Percentiles rank a stretch among this genome's conserved stretches.
phyloP scores from a whole-genome alignment of 2,888 invertebrate genomes.

The Exephanes ischioxanthus region DNA sequence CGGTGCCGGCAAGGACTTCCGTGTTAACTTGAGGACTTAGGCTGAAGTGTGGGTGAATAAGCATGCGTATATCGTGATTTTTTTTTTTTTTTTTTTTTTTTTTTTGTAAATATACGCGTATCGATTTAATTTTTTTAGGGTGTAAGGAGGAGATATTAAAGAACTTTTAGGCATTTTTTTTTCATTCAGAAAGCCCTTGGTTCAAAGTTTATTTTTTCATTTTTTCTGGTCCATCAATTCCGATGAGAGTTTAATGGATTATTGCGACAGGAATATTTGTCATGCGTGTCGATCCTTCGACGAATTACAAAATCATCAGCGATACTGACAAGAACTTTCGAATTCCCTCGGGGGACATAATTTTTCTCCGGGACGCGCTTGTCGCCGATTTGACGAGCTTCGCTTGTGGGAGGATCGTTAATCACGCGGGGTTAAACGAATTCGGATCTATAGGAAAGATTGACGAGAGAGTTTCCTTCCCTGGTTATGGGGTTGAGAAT shows the following conservation, averaged over 20 bases:
- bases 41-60: no score
- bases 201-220: neutral
- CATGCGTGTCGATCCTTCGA: neutral
- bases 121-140: no score
- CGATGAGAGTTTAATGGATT: neutral
- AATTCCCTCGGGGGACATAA: slow-evolving; percentile 35
- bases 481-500: no score
- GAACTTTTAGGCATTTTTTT: no score
- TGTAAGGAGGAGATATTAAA: no score
- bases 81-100: no score
- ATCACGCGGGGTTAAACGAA: slow-evolving; percentile 13
- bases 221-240: neutral
- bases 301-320: slow-evolving; percentile 51
- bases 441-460: slow-evolving; percentile 22
- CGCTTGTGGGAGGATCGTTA: slow-evolving; percentile 18
- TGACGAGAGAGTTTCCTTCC: neutral
- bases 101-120: no score
- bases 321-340: slow-evolving; percentile 19
- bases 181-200: no score
- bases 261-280: neutral
- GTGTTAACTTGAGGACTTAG: no score
- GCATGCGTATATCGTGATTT: no score
- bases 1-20: slow-evolving; percentile 13
- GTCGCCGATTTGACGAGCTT: neutral
- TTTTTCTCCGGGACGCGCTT: neutral